Evolutionary conservation across 1,140 invertebrate genomes (phyloP).

Genomic region (Meloidogyne hapla): DNA sequence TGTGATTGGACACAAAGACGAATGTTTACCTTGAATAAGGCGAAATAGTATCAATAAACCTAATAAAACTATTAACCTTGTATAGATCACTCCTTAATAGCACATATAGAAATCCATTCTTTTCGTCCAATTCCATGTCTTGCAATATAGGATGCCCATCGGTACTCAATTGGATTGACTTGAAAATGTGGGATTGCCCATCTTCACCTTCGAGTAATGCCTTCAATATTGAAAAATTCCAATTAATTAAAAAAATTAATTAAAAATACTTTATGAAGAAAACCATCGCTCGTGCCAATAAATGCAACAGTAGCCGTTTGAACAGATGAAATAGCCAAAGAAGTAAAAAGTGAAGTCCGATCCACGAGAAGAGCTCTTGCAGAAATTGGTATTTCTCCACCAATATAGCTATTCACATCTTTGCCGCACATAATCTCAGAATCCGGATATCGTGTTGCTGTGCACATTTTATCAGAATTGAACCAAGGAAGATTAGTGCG

Average conservation of each 20-base stretch:
- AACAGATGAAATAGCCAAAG: constrained; percentile 50
- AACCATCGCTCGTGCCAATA: constrained; percentile 56
- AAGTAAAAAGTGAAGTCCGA: constrained; percentile 47
- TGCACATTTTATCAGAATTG: constrained; percentile 56
- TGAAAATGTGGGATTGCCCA: constrained; percentile 43
- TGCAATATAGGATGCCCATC: constrained; percentile 43
- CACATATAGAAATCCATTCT: constrained; percentile 47
- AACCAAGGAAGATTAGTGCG: constrained; percentile 61
- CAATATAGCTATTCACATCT: constrained; percentile 60
- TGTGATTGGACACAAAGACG: constrained; percentile 43
- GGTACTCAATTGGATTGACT: constrained; percentile 47
- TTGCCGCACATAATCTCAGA: constrained; percentile 52
- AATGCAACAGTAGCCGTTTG: constrained; percentile 59
- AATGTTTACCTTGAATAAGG: constrained; percentile 44
- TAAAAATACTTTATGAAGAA: constrained; percentile 48
- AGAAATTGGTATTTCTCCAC: constrained; percentile 56
- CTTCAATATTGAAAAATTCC: constrained; percentile 27
- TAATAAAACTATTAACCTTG: constrained; percentile 40
- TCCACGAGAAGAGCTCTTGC: constrained; percentile 38
- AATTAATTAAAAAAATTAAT: neutral
- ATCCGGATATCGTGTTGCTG: constrained; percentile 50
- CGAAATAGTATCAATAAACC: no score
- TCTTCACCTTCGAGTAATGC: constrained; percentile 34
- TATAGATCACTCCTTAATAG: constrained; percentile 42
- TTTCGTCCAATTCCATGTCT: constrained; percentile 56